Percentiles rank a stretch among this genome's conserved stretches.
phyloP scores from a whole-genome alignment of 2,113 vertebrate genomes.

The Eonycteris spelaea region DNA sequence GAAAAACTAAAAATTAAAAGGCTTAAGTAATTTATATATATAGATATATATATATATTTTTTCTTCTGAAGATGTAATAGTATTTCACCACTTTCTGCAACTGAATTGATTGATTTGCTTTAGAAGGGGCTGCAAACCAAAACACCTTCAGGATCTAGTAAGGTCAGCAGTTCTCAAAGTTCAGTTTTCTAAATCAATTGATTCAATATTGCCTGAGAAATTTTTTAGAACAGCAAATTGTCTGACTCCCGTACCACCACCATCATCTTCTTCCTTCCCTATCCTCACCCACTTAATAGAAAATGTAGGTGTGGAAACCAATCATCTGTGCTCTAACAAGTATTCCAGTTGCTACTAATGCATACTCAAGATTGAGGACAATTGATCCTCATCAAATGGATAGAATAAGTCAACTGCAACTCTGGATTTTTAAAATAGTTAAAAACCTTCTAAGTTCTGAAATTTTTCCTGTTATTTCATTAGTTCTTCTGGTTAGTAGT shows the following conservation, averaged over 20 bases:
- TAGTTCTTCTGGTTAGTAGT: neutral
- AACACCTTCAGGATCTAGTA: neutral
- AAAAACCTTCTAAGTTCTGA: neutral
- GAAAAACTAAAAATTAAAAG: neutral
- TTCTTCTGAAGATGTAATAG: neutral
- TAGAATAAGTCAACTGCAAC: neutral
- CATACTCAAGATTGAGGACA: neutral
- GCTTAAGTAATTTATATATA: neutral
- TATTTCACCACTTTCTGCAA: neutral
- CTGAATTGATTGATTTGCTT: neutral
- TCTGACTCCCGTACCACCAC: neutral
- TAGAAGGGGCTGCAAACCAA: neutral
- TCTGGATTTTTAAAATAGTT: neutral
- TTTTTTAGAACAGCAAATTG: neutral
- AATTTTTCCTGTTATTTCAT: neutral
- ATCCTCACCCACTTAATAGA: neutral
- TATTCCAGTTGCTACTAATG: neutral
- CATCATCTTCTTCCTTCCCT: rapidly evolving
- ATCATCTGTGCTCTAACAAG: neutral
- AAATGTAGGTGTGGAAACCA: neutral
- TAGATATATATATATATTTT: neutral
- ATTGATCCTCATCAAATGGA: neutral
- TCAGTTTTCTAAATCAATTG: neutral
- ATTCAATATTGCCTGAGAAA: neutral
- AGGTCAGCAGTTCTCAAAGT: neutral